phyloP scores from a whole-genome alignment of 1,140 invertebrate species.

The Aphis craccivora region DNA sequence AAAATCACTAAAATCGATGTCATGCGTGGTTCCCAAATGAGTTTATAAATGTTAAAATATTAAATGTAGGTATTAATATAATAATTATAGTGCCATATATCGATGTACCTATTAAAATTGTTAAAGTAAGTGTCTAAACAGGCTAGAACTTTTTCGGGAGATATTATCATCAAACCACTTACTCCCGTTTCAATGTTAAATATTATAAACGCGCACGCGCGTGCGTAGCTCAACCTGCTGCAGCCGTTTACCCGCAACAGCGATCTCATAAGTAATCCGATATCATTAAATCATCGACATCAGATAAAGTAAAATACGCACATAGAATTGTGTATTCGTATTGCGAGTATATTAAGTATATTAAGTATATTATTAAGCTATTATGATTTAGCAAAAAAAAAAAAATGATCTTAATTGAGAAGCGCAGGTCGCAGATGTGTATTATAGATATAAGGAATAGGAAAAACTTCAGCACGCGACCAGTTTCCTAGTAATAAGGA shows the following conservation, averaged over 20 bases:
- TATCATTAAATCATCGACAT: background rate
- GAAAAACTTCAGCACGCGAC: constrained; percentile 32
- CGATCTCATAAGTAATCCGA: background rate
- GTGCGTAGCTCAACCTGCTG: background rate
- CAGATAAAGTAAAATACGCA: background rate
- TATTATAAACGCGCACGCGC: background rate
- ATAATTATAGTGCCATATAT: background rate
- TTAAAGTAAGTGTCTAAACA: background rate
- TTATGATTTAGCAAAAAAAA: background rate
- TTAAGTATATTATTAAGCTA: background rate
- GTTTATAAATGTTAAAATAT: background rate
- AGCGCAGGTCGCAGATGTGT: background rate
- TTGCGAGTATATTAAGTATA: background rate
- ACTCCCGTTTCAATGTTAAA: background rate
- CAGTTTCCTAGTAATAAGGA: background rate
- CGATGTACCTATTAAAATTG: background rate
- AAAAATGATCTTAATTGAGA: constrained; percentile 35
- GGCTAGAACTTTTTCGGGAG: background rate
- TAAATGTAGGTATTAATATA: background rate
- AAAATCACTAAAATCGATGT: background rate
- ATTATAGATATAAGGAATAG: background rate
- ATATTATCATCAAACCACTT: background rate
- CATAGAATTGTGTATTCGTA: background rate
- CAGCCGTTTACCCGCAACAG: background rate
- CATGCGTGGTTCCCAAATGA: background rate